These are phyloP conservation scores for Chymomyza procnemis DNA, from an alignment of 2,888 invertebrate species.

Conservation along the genomic window DNA sequence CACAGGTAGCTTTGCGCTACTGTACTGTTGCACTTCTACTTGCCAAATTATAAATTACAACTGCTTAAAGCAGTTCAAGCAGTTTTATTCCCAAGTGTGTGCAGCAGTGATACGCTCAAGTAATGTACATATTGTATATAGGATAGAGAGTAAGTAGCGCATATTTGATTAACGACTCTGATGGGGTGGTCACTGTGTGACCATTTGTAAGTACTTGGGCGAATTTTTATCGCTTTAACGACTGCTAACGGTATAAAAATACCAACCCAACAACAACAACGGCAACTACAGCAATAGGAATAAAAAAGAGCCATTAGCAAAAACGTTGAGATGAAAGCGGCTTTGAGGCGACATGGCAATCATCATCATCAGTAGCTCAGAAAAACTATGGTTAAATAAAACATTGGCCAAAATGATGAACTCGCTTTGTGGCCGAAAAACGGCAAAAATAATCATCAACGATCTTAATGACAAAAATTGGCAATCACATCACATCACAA, in stretches of 20 bases:
- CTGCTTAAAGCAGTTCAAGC: no score
- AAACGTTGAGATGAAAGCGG: neutral
- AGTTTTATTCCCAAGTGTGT: no score
- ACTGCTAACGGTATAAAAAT: conserved; percentile 54
- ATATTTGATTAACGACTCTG: neutral
- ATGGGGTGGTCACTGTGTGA: neutral
- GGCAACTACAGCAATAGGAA: no score
- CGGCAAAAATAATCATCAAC: conserved; percentile 50
- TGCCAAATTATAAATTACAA: no score
- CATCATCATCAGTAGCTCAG: conserved; percentile 53
- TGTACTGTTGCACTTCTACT: no score
- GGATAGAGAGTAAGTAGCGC: neutral
- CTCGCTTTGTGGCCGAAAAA: neutral
- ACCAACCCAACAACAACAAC: no score
- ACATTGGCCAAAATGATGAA: conserved; percentile 37
- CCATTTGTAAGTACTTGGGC: conserved; percentile 10
- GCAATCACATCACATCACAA: conserved; percentile 19
- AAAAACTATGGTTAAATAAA: conserved; percentile 6
- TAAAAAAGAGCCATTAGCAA: conserved; percentile 34
- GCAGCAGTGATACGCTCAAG: no score
- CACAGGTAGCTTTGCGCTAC: no score
- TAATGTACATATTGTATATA: no score
- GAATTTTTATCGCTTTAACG: conserved; percentile 61
- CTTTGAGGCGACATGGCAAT: conserved; percentile 33
- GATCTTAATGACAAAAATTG: conserved; percentile 54